Conservation (phyloP, 2,113 vertebrate species). For the Cryptomyrus ogoouensis region DNA sequence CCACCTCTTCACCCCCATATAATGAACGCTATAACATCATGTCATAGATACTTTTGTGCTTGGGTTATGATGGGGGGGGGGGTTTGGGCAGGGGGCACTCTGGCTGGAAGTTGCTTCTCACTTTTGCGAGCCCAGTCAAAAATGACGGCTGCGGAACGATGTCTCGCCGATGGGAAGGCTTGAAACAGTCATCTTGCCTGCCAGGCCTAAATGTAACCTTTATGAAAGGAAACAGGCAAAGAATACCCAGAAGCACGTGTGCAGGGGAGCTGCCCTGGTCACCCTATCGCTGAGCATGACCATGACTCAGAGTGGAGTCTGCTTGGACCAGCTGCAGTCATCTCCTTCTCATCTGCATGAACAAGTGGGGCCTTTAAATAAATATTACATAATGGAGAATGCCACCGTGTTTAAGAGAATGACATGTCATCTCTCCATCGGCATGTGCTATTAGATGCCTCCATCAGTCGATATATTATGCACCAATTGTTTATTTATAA, state of each 20-base stretch:
- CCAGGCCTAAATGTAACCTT: not conserved
- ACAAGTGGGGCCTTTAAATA: conserved; percentile 50
- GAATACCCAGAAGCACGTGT: not conserved
- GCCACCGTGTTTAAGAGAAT: conserved; percentile 33
- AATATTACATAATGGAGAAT: conserved; percentile 44
- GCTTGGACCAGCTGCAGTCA: conserved; percentile 29
- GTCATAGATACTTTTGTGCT: not conserved
- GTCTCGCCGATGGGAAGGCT: not conserved
- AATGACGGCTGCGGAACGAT: not conserved
- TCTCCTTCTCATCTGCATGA: conserved; percentile 52
- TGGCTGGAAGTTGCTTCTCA: not conserved
- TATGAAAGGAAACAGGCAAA: not conserved
- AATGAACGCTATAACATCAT: not conserved
- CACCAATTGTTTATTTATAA: conserved; percentile 2
- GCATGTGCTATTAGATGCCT: conserved; percentile 26
- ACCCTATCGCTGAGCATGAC: not conserved
- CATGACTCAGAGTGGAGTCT: conserved; percentile 21
- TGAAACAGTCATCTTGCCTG: not conserved
- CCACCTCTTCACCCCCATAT: not conserved
- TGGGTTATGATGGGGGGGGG: not conserved
- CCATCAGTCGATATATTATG: conserved; percentile 18
- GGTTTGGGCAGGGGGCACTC: too few relatives aligned
- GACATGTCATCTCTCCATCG: conserved; percentile 39
- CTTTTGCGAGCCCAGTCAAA: not conserved
- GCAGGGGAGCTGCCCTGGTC: not conserved